Percentiles rank a stretch among this genome's conserved stretches.
Conservation (phyloP, 2,113 vertebrate species). For the Salvelinus namaycush region DNA sequence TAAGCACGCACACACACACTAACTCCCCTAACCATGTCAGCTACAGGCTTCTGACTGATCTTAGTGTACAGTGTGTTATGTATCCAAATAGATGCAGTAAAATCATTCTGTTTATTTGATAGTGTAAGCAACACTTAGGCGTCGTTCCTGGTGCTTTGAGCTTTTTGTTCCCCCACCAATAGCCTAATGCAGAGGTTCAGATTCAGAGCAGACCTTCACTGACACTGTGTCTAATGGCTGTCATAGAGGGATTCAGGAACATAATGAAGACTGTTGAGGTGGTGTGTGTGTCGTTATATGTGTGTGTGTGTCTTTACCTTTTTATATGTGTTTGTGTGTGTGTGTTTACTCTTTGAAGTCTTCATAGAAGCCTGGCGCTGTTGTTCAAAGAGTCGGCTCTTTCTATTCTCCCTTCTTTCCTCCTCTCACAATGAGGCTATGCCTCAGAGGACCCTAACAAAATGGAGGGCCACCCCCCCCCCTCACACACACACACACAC, state of each 20-base stretch:
- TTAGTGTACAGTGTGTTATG: conserved; percentile 13
- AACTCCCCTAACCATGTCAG: conserved; percentile 18
- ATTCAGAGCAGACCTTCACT: conserved; percentile 12
- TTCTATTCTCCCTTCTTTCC: conserved; percentile 19
- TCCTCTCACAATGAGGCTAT: neutral
- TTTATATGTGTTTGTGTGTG: conserved; percentile 6
- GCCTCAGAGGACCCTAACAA: neutral
- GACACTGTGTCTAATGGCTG: neutral
- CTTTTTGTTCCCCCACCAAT: conserved; percentile 5
- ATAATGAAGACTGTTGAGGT: neutral
- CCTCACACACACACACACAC: neutral
- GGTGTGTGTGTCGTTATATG: conserved; percentile 11
- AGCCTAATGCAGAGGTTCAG: conserved; percentile 22
- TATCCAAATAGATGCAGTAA: conserved; percentile 36
- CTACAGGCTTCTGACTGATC: neutral
- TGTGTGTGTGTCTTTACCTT: neutral
- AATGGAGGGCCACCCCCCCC: neutral
- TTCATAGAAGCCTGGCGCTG: conserved; percentile 16
- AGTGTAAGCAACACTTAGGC: conserved; percentile 17
- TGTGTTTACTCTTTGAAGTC: conserved; percentile 34
- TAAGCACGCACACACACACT: conserved; percentile 6
- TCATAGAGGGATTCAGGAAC: neutral
- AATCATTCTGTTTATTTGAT: conserved; percentile 11
- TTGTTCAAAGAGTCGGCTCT: conserved; percentile 16
- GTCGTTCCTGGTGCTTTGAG: neutral